Percentiles rank a stretch among this genome's conserved stretches.
phyloP scores from a whole-genome alignment of 2,113 vertebrate species.

The Propithecus coquereli region DNA sequence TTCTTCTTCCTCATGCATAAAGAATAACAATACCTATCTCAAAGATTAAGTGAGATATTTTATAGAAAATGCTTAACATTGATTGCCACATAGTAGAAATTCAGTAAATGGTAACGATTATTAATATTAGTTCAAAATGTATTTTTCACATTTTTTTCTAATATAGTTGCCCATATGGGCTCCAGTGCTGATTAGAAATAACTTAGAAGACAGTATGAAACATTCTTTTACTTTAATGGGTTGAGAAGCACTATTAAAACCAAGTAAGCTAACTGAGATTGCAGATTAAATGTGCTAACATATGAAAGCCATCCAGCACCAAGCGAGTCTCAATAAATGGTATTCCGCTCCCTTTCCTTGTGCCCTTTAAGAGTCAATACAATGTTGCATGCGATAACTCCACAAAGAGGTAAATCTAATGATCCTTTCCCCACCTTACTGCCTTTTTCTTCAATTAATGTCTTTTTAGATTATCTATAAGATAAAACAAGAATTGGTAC shows the following conservation, averaged over 20 bases:
- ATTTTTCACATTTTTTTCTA: neutral
- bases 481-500: neutral
- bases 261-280: neutral
- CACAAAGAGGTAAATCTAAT: neutral
- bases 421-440: neutral
- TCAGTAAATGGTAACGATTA: neutral
- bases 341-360: neutral
- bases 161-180: neutral
- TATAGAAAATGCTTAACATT: neutral
- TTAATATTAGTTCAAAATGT: neutral
- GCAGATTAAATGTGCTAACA: neutral
- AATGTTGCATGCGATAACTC: neutral
- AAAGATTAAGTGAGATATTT: neutral
- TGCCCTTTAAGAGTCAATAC: neutral
- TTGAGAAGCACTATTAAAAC: neutral
- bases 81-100: neutral
- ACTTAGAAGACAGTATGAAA: neutral
- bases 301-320: neutral
- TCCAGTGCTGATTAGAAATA: neutral
- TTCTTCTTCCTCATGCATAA: neutral
- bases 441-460: neutral
- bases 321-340: neutral
- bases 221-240: neutral
- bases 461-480: neutral
- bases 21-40: neutral